A percentile compares a stretch with the other conserved stretches of the same genome.
Conservation (phyloP, 2,113 vertebrate genomes). For the Corythaixoides concolor region DNA sequence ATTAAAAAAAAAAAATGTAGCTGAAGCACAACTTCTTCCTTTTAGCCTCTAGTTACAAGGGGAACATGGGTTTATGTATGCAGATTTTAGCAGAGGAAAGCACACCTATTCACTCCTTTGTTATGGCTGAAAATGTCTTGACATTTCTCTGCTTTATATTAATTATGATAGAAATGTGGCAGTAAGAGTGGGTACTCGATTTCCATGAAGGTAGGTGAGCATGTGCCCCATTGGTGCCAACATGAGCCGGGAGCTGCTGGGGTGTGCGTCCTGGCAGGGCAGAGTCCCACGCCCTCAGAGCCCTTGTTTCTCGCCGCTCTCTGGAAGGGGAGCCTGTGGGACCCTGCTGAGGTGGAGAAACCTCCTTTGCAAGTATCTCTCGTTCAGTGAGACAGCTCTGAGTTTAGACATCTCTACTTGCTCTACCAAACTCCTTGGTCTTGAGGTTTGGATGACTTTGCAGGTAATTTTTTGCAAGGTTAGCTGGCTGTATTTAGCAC, state of each 20-base stretch:
- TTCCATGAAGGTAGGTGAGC: background rate
- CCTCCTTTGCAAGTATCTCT: background rate
- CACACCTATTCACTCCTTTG: background rate
- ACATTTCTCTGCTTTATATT: background rate
- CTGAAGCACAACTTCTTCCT: background rate
- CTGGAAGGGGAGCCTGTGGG: background rate
- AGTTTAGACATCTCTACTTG: background rate
- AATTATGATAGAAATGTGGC: background rate
- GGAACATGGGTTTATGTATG: background rate
- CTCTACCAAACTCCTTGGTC: background rate
- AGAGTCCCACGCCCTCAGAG: background rate
- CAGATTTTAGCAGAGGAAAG: background rate
- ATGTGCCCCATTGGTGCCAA: fast-evolving
- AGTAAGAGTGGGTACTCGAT: fast-evolving
- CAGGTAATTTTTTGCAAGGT: background rate
- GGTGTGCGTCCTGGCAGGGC: background rate
- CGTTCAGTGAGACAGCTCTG: background rate
- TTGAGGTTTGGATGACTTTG: background rate
- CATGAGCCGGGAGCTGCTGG: fast-evolving
- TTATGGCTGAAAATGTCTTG: background rate
- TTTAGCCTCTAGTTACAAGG: background rate
- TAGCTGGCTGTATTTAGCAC: background rate
- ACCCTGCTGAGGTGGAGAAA: background rate
- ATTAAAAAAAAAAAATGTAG: background rate
- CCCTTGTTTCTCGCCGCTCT: background rate